These are phyloP conservation scores for Neotoma lepida DNA, from an alignment of 2,113 vertebrate genomes.

Conservation along the genomic window DNA sequence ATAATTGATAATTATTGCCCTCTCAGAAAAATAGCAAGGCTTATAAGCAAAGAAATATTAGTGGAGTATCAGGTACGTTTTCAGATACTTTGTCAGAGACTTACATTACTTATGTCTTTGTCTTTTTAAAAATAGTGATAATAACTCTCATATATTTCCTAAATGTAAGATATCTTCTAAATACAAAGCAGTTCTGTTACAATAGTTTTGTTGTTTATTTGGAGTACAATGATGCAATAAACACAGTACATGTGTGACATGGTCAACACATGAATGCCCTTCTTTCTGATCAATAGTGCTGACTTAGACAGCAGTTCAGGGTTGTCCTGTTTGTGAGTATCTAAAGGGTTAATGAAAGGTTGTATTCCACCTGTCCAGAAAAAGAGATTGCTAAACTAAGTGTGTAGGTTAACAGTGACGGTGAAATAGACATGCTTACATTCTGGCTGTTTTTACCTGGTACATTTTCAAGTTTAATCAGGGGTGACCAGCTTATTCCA, in stretches of 20 bases:
- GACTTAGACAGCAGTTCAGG: not conserved
- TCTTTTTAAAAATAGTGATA: not conserved
- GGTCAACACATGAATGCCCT: not conserved
- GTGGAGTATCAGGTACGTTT: not conserved
- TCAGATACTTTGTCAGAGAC: not conserved
- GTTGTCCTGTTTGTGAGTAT: not conserved
- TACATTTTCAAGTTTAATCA: not conserved
- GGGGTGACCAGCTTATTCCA: not conserved
- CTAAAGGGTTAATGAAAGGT: not conserved
- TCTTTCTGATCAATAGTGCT: not conserved
- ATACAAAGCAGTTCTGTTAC: not conserved
- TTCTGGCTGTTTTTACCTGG: not conserved
- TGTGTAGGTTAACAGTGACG: not conserved
- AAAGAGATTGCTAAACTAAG: not conserved
- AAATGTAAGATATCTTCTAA: not conserved
- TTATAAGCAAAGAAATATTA: conserved; percentile 4
- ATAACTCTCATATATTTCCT: not conserved
- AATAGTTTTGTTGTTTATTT: not conserved
- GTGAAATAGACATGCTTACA: not conserved
- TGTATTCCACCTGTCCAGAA: not conserved
- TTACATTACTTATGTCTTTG: not conserved
- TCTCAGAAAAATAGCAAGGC: not conserved
- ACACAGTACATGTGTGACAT: not conserved
- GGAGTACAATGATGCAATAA: not conserved
- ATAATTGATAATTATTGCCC: not conserved